phyloP scores from a whole-genome alignment of 2,888 invertebrate species.

The Rhodophaea formosa region DNA sequence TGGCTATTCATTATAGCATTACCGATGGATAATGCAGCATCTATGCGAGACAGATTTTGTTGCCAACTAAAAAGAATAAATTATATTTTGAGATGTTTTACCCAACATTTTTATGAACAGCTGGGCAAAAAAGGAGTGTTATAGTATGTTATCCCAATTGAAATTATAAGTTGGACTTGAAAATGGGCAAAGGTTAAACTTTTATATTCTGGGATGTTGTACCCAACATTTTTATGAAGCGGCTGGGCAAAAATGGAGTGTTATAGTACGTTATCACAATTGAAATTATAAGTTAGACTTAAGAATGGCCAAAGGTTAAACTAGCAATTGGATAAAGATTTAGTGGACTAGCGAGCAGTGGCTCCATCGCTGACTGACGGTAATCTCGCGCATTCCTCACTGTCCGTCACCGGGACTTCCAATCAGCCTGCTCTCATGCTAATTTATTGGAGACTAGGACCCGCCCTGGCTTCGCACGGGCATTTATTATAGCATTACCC shows the following conservation, averaged over 20 bases:
- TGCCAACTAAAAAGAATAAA: too few relatives aligned
- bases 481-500: neutral
- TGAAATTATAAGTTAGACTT: neutral
- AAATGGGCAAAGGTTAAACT: conserved; percentile 6
- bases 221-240: too few relatives aligned
- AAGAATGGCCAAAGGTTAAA: conserved; percentile 9
- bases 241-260: too few relatives aligned
- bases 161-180: neutral
- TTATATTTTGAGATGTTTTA: too few relatives aligned
- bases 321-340: conserved; percentile 18
- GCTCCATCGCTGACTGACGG: conserved; percentile 14
- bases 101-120: too few relatives aligned
- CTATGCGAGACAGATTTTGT: neutral
- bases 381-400: conserved; percentile 24
- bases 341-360: conserved; percentile 10
- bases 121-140: too few relatives aligned
- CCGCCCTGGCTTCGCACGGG: neutral
- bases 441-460: conserved; percentile 7
- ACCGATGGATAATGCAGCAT: neutral
- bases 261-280: neutral
- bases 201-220: too few relatives aligned
- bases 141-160: neutral
- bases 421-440: conserved; percentile 23
- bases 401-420: conserved; percentile 26
- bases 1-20: conserved; percentile 1